A percentile compares a stretch with the other conserved stretches of the same genome.
Evolutionary conservation across 2,113 vertebrate species (phyloP).

Genomic region (Malurus alboscapulatus): DNA sequence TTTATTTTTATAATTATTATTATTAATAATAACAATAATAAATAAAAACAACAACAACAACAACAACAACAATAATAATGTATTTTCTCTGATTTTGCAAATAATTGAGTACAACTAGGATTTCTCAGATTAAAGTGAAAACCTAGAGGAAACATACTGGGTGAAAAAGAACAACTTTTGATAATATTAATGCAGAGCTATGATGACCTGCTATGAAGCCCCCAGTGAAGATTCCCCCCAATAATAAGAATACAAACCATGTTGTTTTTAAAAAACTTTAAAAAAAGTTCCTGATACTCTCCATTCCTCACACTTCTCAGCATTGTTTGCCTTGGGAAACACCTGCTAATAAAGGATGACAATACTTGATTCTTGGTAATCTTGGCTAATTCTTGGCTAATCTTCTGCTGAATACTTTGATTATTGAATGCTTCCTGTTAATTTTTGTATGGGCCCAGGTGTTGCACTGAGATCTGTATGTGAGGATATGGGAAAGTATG

Average conservation of each 20-base stretch:
- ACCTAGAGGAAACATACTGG: not conserved
- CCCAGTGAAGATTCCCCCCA: not conserved
- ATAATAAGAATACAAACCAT: not conserved
- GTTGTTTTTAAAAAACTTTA: not conserved
- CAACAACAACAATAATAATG: not conserved
- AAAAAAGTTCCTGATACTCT: not conserved
- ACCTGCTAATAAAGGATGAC: not conserved
- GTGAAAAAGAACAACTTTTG: not conserved
- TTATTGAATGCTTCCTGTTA: not conserved
- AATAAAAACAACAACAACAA: not conserved
- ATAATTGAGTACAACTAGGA: not conserved
- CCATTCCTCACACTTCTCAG: not conserved
- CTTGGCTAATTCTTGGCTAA: not conserved
- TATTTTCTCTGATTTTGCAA: not conserved
- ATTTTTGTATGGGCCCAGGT: constrained; percentile 11
- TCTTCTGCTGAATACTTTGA: not conserved
- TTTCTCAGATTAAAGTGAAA: not conserved
- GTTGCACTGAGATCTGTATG: not conserved
- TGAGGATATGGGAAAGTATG: not conserved
- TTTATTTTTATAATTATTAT: not conserved
- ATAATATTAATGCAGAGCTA: not conserved
- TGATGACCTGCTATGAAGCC: not conserved
- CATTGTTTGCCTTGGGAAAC: constrained; percentile 23
- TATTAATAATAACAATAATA: not conserved
- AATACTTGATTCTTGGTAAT: not conserved